A percentile compares a stretch with the other conserved stretches of the same genome.
phyloP scores from a whole-genome alignment of 2,888 invertebrate genomes.

The Tuberolachnus salignus region DNA sequence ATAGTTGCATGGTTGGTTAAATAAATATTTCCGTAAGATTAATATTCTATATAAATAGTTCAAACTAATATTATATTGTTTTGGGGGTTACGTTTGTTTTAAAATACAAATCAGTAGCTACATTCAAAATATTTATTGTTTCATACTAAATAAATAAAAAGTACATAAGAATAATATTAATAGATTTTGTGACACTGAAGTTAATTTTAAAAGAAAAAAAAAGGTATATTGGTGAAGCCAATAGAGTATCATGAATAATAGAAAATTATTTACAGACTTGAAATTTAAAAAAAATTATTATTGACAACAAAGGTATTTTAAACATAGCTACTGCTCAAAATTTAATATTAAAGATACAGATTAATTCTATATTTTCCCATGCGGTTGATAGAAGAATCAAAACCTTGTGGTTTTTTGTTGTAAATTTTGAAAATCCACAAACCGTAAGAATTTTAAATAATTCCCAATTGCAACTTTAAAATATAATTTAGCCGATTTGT shows the following conservation, averaged over 20 bases:
- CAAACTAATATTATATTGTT: too few species aligned
- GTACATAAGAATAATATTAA: background rate
- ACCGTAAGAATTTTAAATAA: background rate
- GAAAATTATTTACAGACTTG: too few species aligned
- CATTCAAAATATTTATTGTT: background rate
- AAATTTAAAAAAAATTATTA: too few species aligned
- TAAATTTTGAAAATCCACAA: background rate
- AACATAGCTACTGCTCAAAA: background rate
- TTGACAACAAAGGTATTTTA: background rate
- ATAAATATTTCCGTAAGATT: too few species aligned
- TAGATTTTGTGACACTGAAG: too few species aligned
- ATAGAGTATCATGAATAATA: too few species aligned
- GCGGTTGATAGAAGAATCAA: too few species aligned
- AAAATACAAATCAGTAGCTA: constrained; percentile 11
- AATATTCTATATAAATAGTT: too few species aligned
- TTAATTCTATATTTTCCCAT: constrained; percentile 36
- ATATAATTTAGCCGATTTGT: background rate
- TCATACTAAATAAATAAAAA: background rate
- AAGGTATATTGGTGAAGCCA: too few species aligned
- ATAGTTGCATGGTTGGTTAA: too few species aligned
- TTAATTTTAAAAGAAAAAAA: too few species aligned
- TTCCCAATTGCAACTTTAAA: background rate
- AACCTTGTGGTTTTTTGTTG: constrained; percentile 4
- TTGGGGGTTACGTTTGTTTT: too few species aligned
- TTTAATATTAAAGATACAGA: background rate